Evolutionary conservation across 2,797 vertebrate genomes (phyloP).

Genomic region (Argya squamiceps): DNA sequence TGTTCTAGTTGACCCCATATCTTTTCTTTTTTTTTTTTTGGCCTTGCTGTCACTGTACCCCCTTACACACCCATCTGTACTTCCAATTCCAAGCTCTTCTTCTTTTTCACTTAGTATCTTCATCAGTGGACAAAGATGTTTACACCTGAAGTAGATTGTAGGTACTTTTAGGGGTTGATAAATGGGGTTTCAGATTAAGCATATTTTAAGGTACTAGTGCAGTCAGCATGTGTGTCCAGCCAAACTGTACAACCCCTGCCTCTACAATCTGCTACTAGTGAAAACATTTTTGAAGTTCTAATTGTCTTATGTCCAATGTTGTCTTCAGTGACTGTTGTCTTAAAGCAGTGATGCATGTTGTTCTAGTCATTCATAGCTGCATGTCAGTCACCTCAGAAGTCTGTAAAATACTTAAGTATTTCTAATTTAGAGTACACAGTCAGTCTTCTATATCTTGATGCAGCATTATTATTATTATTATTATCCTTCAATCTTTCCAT

Average conservation of each 20-base stretch:
- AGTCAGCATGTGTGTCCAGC: conserved; percentile 27
- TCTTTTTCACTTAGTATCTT: conserved; percentile 29
- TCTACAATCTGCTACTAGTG: conserved; percentile 84
- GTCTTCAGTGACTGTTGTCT: conserved; percentile 63
- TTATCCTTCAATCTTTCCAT: conserved; percentile 71
- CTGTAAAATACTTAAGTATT: conserved; percentile 43
- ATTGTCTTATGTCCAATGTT: conserved; percentile 67
- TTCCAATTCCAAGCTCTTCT: neutral
- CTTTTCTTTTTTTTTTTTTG: conserved; percentile 8
- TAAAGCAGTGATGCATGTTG: conserved; percentile 71
- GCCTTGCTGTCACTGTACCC: neutral
- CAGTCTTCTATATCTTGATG: conserved; percentile 29
- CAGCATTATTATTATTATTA: neutral
- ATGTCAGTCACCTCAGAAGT: conserved; percentile 66
- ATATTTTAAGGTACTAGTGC: conserved; percentile 32
- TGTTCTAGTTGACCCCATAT: conserved; percentile 71
- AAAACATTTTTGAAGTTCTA: conserved; percentile 79
- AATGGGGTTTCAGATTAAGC: conserved; percentile 24
- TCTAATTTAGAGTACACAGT: conserved; percentile 13
- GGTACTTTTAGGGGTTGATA: conserved; percentile 69
- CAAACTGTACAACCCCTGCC: conserved; percentile 69
- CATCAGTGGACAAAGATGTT: conserved; percentile 81
- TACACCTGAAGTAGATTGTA: conserved; percentile 84
- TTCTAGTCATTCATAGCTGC: conserved; percentile 67
- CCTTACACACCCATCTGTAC: neutral